These are phyloP conservation scores for Bombylius discolor DNA, from an alignment of 2,888 invertebrate genomes.

Conservation along the genomic window DNA sequence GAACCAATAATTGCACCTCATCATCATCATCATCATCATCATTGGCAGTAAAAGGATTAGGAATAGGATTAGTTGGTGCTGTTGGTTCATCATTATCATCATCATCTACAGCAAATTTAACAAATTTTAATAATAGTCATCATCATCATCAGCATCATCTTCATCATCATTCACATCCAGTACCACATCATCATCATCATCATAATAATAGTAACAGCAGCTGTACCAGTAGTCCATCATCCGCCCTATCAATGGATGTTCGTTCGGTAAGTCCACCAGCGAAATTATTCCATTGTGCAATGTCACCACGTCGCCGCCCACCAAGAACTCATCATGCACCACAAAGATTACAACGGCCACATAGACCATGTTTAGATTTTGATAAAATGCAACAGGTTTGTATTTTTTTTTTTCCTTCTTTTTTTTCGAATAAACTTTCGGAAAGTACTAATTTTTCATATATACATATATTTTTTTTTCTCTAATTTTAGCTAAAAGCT, in stretches of 20 bases:
- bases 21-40: neutral
- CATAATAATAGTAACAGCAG: conserved; percentile 17
- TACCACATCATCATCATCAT: conserved; percentile 5
- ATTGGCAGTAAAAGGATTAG: neutral
- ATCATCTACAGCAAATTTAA: neutral
- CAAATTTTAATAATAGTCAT: neutral
- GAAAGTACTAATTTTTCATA: neutral
- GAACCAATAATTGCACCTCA: neutral
- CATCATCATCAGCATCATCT: neutral
- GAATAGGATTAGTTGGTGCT: conserved; percentile 20
- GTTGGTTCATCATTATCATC: conserved; percentile 26
- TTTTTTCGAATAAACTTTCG: neutral
- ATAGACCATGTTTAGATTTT: conserved; percentile 84
- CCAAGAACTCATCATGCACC: conserved; percentile 42
- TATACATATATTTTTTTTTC: conserved; percentile 33
- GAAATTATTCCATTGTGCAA: conserved; percentile 44
- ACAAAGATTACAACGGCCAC: conserved; percentile 46
- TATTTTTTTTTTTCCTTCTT: conserved; percentile 8
- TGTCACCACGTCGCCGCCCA: conserved; percentile 46
- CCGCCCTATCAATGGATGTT: conserved; percentile 26
- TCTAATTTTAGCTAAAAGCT: conserved; percentile 50
- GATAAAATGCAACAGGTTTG: conserved; percentile 94
- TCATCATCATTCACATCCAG: conserved; percentile 6
- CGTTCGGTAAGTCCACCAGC: conserved; percentile 38
- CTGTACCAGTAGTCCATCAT: conserved; percentile 34